Conservation (phyloP, 2,113 vertebrate genomes). For the Phrynosoma blainvillii region DNA sequence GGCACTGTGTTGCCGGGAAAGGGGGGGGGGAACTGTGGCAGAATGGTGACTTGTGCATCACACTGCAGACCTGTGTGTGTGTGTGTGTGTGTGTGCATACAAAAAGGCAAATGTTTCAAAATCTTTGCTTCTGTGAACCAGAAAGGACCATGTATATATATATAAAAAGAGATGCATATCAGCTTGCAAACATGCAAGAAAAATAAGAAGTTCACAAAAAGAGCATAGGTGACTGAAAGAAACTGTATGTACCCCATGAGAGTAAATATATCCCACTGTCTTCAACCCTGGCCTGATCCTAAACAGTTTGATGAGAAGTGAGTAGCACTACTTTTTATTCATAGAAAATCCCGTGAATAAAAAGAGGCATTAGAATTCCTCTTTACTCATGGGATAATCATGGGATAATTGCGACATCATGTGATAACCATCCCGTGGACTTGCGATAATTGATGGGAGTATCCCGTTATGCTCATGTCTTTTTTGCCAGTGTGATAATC, state of each 20-base stretch:
- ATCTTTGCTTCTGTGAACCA: not conserved
- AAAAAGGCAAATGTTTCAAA: not conserved
- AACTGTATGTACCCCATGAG: not conserved
- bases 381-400: too few relatives aligned
- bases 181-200: too few relatives aligned
- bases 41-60: not conserved
- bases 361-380: too few relatives aligned
- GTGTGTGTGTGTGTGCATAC: too few relatives aligned
- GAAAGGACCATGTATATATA: not conserved
- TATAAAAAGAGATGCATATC: not conserved
- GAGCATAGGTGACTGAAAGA: not conserved
- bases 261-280: not conserved
- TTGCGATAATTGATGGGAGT: too few relatives aligned
- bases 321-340: not conserved
- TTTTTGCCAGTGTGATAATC: too few relatives aligned
- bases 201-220: not conserved
- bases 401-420: too few relatives aligned
- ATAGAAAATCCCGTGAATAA: too few relatives aligned
- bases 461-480: too few relatives aligned
- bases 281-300: not conserved
- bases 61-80: not conserved
- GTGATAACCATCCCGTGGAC: too few relatives aligned
- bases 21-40: not conserved
- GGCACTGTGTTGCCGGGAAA: too few relatives aligned
- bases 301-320: not conserved